Evolutionary conservation across 2,797 vertebrate species (phyloP), one percentile per base, ranked within the genome.

Genomic region (Peromyscus aztecus): DNA sequence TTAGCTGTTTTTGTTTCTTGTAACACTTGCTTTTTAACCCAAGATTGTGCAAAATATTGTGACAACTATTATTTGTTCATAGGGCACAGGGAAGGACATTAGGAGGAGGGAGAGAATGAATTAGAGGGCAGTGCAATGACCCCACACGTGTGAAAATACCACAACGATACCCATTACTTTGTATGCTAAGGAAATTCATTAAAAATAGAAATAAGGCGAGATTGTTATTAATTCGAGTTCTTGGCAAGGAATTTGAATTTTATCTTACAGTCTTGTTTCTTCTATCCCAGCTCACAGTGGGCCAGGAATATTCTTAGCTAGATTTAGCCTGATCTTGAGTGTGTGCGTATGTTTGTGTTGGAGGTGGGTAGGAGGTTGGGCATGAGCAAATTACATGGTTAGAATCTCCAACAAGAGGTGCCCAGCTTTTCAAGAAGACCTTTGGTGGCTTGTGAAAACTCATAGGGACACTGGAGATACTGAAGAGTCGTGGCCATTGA

Each of bases 231-330:
- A 21, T 80, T 95, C 37, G 52, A 93, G 90, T 85, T 49, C 55
- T 29, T 94, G 81, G 73, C 6, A 46, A 76, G 37, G 71, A 65
- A 75, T 94, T 94, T 96, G 84, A 57, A 71, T n/a, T 80, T 96
- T 46, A 85, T 55, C 40, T 78, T 80, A n/a, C 1, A 59, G 40
- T 69, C 37, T 67, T 57, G 19, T 16, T 55, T 49, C 17, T 23
- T 0, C n/a, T 43, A 29, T 80, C 27, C 14, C 12, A 55, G 49
- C 13, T 21, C 31, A 7, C 52, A 75, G 34, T 37, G 21, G n/a
- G 55, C n/a, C 19, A 75, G 65, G 76, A 61, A 29, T 34, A 61
- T 31, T 55, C 37, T 71, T 5, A 17, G 29, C 19, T 87, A 49
- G 31, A 73, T 61, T 82, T 93, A 24, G 43, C 37, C 43, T 86